A percentile compares a stretch with the other conserved stretches of the same genome.
These are phyloP conservation scores for Polypterus bichir DNA, from an alignment of 2,113 vertebrate genomes.

Conservation along the genomic window DNA sequence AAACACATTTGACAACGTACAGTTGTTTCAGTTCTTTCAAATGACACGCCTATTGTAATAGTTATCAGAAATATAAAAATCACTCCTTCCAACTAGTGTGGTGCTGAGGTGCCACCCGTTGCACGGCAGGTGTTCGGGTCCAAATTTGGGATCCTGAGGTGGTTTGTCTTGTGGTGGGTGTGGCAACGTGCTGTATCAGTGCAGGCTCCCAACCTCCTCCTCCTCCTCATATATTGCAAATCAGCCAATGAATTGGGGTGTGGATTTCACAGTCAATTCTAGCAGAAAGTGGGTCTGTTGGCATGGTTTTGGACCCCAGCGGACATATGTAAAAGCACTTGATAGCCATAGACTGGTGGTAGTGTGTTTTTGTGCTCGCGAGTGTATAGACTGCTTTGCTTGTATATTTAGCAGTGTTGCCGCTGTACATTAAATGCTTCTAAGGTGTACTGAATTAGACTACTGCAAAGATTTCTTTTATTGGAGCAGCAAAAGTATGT, in stretches of 20 bases:
- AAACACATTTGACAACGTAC: too few species aligned
- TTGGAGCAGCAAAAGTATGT: slow-evolving; percentile 22
- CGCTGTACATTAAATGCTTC: slow-evolving; percentile 44
- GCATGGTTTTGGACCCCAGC: slow-evolving; percentile 25
- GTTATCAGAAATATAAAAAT: too few species aligned
- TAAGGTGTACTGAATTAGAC: background rate
- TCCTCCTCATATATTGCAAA: background rate
- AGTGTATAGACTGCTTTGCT: slow-evolving; percentile 15
- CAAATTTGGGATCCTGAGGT: too few species aligned
- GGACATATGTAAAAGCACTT: slow-evolving; percentile 12
- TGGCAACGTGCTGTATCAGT: too few species aligned
- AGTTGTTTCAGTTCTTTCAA: too few species aligned
- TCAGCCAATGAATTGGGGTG: background rate
- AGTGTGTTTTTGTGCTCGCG: slow-evolving; percentile 21
- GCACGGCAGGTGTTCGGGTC: too few species aligned
- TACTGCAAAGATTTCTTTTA: background rate
- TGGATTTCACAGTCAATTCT: slow-evolving; percentile 40
- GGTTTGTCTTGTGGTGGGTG: too few species aligned
- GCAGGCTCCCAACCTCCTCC: too few species aligned
- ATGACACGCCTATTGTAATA: too few species aligned
- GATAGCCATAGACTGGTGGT: slow-evolving; percentile 3
- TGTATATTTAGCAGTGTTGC: slow-evolving; percentile 38
- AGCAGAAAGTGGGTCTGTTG: slow-evolving; percentile 40
- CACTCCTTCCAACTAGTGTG: too few species aligned
- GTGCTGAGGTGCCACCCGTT: too few species aligned